Base-by-base conservation (phyloP, 2,888 invertebrate species). In the Drosophila nr. fundita region DNA sequence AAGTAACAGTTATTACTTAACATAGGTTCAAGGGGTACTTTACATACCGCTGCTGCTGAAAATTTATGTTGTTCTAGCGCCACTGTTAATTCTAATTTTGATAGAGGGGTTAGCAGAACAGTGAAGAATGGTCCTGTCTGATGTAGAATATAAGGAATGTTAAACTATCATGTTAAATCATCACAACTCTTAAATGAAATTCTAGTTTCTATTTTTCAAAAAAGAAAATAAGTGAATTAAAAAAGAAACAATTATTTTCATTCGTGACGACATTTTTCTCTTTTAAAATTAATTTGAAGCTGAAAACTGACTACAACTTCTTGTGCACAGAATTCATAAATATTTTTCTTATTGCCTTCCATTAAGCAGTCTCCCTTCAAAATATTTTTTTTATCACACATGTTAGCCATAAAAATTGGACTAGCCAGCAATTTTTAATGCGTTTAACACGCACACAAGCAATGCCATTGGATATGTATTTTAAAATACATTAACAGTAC, bases 401-500 rank as follows among this genome's bases (percentile, higher is more conserved):
- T 71, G 53, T 49, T 15, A n/a, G 27, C 30, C 27, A 59, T 79
- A 52, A 53, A 57, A 58, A 61, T 60, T 63, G 2, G 54, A 50
- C 21, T 4, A 49, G 45, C 63, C 52, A 15, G 15, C 36, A 57
- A 27, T 48, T 53, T 36, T 34, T 45, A 32, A 68, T 55, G 59
- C 48, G 32, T 55, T 29, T n/a, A 68, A 13, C 57, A 45, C 40
- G 11, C 36, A 13, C 29, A 36, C 32, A 45, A 21, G 13, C 52
- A 38, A 42, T 40, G 38, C 27, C n/a, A 45, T 53, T 34, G 42
- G 38, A 60, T 61, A 62, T 45, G 40, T 36, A 30, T 66, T 61
- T 40, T 27, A 55, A 70, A 64, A 48, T 53, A 30, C 59, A 73
- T 66, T 76, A 59, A 67, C 65, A 60, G 54, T 50, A 29, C 11